Evolutionary conservation across 2,797 vertebrate genomes (phyloP), one percentile per base, ranked within the genome.

Genomic region (Esox lucius): DNA sequence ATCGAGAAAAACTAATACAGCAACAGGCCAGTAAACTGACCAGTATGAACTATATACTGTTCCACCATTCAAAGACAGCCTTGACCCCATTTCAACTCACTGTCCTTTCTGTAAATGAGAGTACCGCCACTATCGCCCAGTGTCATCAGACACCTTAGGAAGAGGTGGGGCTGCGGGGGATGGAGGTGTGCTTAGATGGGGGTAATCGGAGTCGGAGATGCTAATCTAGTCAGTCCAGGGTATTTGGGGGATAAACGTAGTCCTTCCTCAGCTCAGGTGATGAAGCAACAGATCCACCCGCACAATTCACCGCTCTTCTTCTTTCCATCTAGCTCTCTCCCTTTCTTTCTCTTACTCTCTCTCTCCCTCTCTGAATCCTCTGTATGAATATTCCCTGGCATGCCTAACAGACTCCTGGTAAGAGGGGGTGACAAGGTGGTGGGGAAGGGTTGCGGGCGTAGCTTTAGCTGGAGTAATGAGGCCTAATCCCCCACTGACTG

Each of bases 391-490:
- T 97, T 95, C 94, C 78, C 81, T 88, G 85, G 91, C 94, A 95
- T 88, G 94, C 79, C 91, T 92, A 91, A 94, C 86, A 94, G 94
- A 93, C 92, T 91, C 87, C 64, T 87, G 81, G 92, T 91, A 91
- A 93, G 89, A 92, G 93, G 84, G 2, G 53, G 19, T 56, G 19
- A n/a, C 19, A n/a, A 22, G 19, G 90, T 87, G 70, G 83, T 71
- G 87, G 82, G 91, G 89, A 93, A 90, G 94, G 96, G 95, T 96
- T 94, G 90, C 87, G 65, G 85, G 87, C 95, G 95, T 95, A 95
- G 95, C 96, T 96, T 98, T 97, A 97, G 95, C 95, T 95, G 94
- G 94, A 96, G 97, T 98, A 99, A 98, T 96, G 96, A 97, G 96
- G 95, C 97, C 95, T 96, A 97, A 97, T 97, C 95, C 92, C 94